Evolutionary conservation across 2,797 vertebrate species (phyloP).

Genomic region (Diplodus sargus): DNA sequence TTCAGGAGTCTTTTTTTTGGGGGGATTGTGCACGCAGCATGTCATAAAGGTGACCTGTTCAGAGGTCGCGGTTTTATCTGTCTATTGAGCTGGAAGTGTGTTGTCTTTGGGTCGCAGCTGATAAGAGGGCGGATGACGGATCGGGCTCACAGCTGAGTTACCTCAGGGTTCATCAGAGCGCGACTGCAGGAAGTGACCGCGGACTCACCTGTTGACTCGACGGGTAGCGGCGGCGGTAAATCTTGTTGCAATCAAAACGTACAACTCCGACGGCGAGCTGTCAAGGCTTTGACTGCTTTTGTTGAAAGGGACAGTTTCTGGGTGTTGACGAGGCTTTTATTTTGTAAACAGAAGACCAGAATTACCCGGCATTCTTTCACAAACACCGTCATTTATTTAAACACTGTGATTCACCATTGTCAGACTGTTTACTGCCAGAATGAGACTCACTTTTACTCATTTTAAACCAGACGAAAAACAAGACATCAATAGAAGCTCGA

Average conservation of each 20-base stretch:
- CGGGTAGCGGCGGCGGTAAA: conserved; percentile 4
- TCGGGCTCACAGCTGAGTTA: conserved; percentile 18
- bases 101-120: conserved; percentile 36
- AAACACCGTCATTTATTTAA: conserved; percentile 38
- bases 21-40: neutral
- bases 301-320: conserved; percentile 40
- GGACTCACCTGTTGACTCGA: conserved; percentile 22
- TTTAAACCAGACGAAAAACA: no score
- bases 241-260: neutral
- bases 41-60: conserved; percentile 34
- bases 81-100: conserved; percentile 47
- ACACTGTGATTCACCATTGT: conserved; percentile 21
- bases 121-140: conserved; percentile 45
- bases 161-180: neutral
- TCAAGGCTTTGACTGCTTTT: neutral
- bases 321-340: neutral
- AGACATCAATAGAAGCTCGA: no score
- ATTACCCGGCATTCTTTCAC: conserved; percentile 51
- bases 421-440: neutral
- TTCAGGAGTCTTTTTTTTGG: neutral
- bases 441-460: neutral
- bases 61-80: conserved; percentile 40
- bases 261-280: neutral
- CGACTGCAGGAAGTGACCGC: conserved; percentile 19
- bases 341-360: conserved; percentile 19